Conservation (phyloP, 1,140 invertebrate species). For the Plutomurus gul region DNA sequence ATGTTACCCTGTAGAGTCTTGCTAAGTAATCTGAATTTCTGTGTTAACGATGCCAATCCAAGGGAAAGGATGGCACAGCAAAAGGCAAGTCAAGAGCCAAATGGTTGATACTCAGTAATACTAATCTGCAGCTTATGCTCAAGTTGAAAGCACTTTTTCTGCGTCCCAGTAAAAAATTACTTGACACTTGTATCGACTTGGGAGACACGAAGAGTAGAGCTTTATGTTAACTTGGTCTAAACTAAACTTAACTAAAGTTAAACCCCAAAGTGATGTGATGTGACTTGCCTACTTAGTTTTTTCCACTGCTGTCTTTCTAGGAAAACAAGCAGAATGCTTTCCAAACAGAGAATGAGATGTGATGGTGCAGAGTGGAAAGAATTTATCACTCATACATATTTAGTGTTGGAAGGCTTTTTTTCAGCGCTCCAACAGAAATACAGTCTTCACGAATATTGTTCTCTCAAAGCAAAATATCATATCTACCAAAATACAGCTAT, state of each 20-base stretch:
- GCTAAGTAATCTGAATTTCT: neutral
- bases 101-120: slow-evolving; percentile 19
- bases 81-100: slow-evolving; percentile 18
- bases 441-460: too few species aligned
- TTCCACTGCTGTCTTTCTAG: neutral
- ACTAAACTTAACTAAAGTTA: slow-evolving; percentile 25
- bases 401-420: neutral
- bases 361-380: slow-evolving; percentile 22
- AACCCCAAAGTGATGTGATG: slow-evolving; percentile 23
- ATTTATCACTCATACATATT: slow-evolving; percentile 27
- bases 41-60: slow-evolving; percentile 19
- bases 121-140: slow-evolving; percentile 15
- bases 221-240: slow-evolving; percentile 12
- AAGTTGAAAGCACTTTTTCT: slow-evolving; percentile 21
- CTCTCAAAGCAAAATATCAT: neutral
- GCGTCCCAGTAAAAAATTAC: slow-evolving; percentile 2
- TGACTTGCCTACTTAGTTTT: slow-evolving; percentile 23
- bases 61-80: neutral
- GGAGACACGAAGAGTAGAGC: neutral
- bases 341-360: neutral
- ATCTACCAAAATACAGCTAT: too few species aligned
- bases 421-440: too few species aligned
- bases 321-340: neutral
- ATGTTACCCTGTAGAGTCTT: neutral
- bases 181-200: slow-evolving; percentile 26